phyloP scores from a whole-genome alignment of 2,888 invertebrate species.

The Glomeris marginata region DNA sequence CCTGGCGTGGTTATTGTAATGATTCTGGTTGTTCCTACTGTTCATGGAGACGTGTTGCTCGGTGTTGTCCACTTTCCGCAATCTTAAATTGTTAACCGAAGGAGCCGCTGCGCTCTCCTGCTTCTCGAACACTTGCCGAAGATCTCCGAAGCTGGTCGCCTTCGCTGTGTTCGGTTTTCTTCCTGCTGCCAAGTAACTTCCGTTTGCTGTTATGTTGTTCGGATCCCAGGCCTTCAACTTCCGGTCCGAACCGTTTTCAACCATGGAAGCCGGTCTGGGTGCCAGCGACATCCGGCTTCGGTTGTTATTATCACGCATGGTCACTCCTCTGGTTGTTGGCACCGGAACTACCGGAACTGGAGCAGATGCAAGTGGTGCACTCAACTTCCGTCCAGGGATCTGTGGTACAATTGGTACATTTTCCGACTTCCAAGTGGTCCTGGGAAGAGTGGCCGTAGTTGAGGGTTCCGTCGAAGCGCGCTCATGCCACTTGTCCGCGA shows the following conservation, averaged over 20 bases:
- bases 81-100: too few relatives aligned
- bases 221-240: too few relatives aligned
- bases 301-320: slow-evolving; percentile 11
- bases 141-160: slow-evolving; percentile 11
- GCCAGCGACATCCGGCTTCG: too few relatives aligned
- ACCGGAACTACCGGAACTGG: slow-evolving; percentile 5
- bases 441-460: neutral
- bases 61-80: neutral
- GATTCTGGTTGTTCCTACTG: neutral
- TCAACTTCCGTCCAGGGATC: neutral
- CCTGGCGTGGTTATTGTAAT: slow-evolving; percentile 5
- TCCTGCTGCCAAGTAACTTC: too few relatives aligned
- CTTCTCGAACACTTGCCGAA: slow-evolving; percentile 12
- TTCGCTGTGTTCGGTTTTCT: neutral
- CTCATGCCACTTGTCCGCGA: neutral
- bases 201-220: too few relatives aligned
- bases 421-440: neutral
- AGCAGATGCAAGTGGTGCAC: neutral
- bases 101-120: slow-evolving; percentile 5
- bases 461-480: neutral
- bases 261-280: neutral
- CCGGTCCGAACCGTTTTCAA: neutral
- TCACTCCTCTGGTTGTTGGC: slow-evolving; percentile 7
- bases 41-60: neutral
- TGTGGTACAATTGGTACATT: neutral